Conservation (phyloP, 2,113 vertebrate genomes). For the Sander lucioperca region DNA sequence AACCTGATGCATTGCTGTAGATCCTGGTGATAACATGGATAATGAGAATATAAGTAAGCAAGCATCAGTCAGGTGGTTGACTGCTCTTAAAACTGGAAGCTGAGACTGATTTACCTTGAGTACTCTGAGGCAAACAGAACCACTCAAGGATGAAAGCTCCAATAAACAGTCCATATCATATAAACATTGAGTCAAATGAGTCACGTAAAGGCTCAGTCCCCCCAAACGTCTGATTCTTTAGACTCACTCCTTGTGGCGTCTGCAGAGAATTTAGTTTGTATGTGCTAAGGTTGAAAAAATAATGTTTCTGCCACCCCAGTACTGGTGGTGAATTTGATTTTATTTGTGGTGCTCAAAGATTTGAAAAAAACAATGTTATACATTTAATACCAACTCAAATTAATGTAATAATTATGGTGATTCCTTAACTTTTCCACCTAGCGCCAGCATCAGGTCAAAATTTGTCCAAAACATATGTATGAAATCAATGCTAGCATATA, state of each 20-base stretch:
- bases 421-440: neutral
- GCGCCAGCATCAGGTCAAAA: neutral
- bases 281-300: neutral
- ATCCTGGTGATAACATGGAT: conserved; percentile 17
- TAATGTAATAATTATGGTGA: neutral
- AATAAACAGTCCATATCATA: neutral
- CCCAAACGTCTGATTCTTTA: neutral
- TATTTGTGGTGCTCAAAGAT: neutral
- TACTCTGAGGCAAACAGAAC: neutral
- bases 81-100: conserved; percentile 2
- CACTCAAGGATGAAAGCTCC: conserved; percentile 5
- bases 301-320: neutral
- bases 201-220: neutral
- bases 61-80: conserved; percentile 13
- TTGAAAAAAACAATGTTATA: neutral
- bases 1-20: conserved; percentile 32
- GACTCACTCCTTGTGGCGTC: neutral
- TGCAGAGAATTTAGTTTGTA: neutral
- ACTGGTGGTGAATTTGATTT: neutral
- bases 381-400: neutral
- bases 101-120: conserved; percentile 19
- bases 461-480: too few species aligned
- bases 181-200: neutral
- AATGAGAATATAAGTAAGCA: conserved; percentile 33
- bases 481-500: too few species aligned